These are phyloP conservation scores for Lophotriccus pileatus DNA, from an alignment of 2,797 vertebrate species.

Conservation along the genomic window DNA sequence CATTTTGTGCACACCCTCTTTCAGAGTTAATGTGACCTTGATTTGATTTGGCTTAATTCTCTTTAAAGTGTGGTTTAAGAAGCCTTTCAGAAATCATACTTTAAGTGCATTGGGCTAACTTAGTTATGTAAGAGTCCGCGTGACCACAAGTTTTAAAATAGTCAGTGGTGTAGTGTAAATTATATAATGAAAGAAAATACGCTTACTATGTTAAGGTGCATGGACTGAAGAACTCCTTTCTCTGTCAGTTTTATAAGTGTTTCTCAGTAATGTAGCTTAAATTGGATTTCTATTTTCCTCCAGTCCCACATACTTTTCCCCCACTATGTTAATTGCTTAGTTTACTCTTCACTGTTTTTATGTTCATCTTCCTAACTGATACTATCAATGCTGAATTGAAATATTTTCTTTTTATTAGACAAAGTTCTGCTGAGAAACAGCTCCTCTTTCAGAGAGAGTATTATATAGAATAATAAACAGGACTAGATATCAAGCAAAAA, in stretches of 20 bases:
- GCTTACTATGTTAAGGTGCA: background rate
- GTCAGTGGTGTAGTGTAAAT: background rate
- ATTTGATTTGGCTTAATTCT: background rate
- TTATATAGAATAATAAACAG: conserved; percentile 48
- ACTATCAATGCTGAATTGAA: background rate
- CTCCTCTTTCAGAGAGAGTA: conserved; percentile 15
- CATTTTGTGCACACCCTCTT: background rate
- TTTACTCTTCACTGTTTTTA: background rate
- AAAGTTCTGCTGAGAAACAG: conserved; percentile 14
- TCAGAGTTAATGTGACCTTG: background rate
- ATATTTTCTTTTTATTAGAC: background rate
- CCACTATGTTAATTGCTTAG: background rate
- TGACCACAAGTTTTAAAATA: background rate
- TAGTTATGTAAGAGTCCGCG: background rate
- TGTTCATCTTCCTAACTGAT: background rate
- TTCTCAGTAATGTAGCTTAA: background rate
- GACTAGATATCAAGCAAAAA: conserved; percentile 29
- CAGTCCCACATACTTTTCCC: background rate
- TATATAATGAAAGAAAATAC: background rate
- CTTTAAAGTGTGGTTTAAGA: background rate
- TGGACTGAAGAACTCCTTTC: background rate
- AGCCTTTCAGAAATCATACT: background rate
- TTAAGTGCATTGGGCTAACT: background rate
- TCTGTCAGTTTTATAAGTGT: background rate
- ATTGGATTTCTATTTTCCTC: background rate